Conservation (phyloP, 1,140 invertebrate genomes). For the Eupristina koningsbergeri region DNA sequence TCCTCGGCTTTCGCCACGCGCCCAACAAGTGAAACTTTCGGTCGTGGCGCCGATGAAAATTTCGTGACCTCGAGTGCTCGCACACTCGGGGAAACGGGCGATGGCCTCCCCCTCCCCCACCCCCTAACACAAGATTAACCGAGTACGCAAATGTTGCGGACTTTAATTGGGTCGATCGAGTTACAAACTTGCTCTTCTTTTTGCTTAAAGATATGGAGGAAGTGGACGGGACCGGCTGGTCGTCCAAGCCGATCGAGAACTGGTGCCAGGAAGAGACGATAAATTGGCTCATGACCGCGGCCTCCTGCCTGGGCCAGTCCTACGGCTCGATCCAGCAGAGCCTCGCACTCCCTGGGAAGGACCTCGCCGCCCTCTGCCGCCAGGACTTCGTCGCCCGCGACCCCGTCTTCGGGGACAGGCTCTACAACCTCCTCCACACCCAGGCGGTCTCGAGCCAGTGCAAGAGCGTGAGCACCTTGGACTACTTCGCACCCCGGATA, state of each 20-base stretch:
- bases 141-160: no score
- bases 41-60: not conserved
- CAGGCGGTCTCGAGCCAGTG: conserved; percentile 54
- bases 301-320: conserved; percentile 66
- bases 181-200: not conserved
- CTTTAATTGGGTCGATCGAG: no score
- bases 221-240: conserved; percentile 71
- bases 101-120: not conserved
- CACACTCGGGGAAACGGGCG: not conserved
- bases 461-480: conserved; percentile 5
- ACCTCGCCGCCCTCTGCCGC: conserved; percentile 69
- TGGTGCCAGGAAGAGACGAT: conserved; percentile 76
- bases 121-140: not conserved
- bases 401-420: conserved; percentile 69
- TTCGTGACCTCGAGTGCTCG: not conserved
- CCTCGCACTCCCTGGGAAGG: conserved; percentile 70
- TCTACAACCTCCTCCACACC: conserved; percentile 72
- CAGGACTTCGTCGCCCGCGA: conserved; percentile 71
- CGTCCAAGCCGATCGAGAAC: conserved; percentile 71
- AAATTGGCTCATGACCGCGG: conserved; percentile 74
- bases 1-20: not conserved
- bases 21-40: not conserved
- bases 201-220: conserved; percentile 63
- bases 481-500: conserved; percentile 2
- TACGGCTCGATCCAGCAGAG: conserved; percentile 72